Conservation (phyloP, 2,888 invertebrate species). For the Drosophila heteroneura region DNA sequence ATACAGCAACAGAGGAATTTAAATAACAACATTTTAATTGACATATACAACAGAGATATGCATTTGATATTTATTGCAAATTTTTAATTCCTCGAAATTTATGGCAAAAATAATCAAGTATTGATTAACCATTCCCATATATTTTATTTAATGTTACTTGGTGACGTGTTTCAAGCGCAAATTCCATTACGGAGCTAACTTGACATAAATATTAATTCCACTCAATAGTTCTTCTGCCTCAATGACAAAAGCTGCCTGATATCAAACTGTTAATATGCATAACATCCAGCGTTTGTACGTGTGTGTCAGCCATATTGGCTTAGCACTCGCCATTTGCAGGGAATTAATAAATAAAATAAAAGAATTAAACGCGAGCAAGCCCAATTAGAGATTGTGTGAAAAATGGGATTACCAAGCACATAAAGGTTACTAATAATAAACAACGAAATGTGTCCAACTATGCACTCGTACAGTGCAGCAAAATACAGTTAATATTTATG, state of each 20-base stretch:
- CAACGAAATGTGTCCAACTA: background rate
- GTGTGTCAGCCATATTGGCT: constrained; percentile 58
- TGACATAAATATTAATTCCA: background rate
- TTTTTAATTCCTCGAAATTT: background rate
- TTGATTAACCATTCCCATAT: background rate
- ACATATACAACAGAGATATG: background rate
- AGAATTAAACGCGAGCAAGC: constrained; percentile 5
- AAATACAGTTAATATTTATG: constrained; percentile 4
- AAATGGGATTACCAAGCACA: constrained; percentile 28
- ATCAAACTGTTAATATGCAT: constrained; percentile 2
- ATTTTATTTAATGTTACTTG: background rate
- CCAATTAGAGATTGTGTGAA: constrained; percentile 27
- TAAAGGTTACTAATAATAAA: constrained; percentile 20
- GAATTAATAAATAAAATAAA: constrained; percentile 61
- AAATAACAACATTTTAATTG: background rate
- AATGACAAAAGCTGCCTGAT: constrained; percentile 11
- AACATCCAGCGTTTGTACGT: constrained; percentile 34
- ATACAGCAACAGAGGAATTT: background rate
- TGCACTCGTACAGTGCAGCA: background rate
- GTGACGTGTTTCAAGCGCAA: background rate
- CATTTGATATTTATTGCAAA: background rate
- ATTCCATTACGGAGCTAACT: constrained; percentile 17
- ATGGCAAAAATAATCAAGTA: background rate
- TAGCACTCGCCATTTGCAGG: constrained; percentile 56
- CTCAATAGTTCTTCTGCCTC: background rate